Evolutionary conservation across 2,113 vertebrate genomes (phyloP), one percentile per base, ranked within the genome.

Genomic region (Alethe diademata): DNA sequence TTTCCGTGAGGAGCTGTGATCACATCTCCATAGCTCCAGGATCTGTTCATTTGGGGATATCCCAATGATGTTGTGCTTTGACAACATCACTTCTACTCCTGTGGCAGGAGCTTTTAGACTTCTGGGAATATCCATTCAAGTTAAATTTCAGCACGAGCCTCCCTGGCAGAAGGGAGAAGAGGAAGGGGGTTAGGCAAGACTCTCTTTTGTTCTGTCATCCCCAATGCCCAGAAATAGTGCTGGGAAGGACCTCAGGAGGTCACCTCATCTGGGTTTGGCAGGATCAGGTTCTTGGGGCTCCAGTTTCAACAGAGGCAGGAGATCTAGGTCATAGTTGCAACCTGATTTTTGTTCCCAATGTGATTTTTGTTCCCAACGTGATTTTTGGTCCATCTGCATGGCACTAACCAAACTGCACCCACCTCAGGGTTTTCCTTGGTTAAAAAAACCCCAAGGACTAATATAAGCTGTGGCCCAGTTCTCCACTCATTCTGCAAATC

Each of bases 1-100:
- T 45, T 89, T 74, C 74, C 36, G 1, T 3, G 31, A 56, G n/a
- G 45, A 86, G 71, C 15, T 47, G 50, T 20, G 4, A 3, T 38
- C 0, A 0, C 26, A 14, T 73, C 73, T 36, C 64, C 3, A 0
- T 2, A 22, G 22, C 28, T 33, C 25, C 1, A 2, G 54, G 74
- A 5, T 53, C 47, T 64, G 45, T 5, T 1, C 9, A 6, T 51
- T 28, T 51, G 50, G 50, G 26, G 58, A 35, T 42, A 78, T 82
- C 31, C 43, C 47, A 50, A 8, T 15, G 48, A 14, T 4, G 14
- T 4, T 50, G 69, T 14, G 69, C 19, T 80, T 23, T 33, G 36
- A 33, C 53, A 73, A 15, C 53, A 16, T 28, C 1, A 0, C 38
- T 90, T 57, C 74, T 22, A 26, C 33, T 47, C n/a, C 3, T 0